Evolutionary conservation across 2,888 invertebrate species (phyloP).

Genomic region (Acholoe squamosa): DNA sequence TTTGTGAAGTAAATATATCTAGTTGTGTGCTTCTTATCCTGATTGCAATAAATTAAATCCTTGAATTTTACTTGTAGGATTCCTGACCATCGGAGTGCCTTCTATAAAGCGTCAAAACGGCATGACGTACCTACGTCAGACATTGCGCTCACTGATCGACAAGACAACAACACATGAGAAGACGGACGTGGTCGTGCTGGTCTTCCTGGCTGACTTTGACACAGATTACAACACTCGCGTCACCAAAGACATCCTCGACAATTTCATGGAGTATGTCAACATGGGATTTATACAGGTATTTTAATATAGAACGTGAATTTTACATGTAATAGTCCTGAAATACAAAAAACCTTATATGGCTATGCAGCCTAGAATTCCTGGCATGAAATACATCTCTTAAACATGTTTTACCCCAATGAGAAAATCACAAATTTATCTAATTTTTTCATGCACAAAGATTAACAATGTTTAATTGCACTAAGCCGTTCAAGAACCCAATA

Average conservation of each 20-base stretch:
- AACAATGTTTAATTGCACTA: too few relatives aligned
- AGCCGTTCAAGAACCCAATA: too few relatives aligned
- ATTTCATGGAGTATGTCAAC: constrained; percentile 74
- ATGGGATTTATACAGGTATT: constrained; percentile 81
- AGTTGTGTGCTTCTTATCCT: too few relatives aligned
- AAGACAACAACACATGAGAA: constrained; percentile 77
- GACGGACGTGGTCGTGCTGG: constrained; percentile 78
- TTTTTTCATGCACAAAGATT: too few relatives aligned
- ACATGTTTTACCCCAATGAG: too few relatives aligned
- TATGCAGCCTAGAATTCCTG: too few relatives aligned
- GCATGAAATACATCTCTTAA: too few relatives aligned
- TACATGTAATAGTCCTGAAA: not conserved
- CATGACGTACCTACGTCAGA: constrained; percentile 80
- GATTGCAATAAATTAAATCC: too few relatives aligned
- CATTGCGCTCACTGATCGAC: constrained; percentile 81
- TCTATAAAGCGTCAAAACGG: constrained; percentile 80
- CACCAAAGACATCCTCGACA: constrained; percentile 68
- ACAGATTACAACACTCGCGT: constrained; percentile 71
- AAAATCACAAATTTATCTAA: too few relatives aligned
- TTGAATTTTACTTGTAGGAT: constrained; percentile 72
- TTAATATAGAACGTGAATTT: not conserved
- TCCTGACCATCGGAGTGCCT: constrained; percentile 83
- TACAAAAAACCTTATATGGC: too few relatives aligned
- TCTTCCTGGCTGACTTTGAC: constrained; percentile 82
- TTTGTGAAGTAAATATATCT: too few relatives aligned